Evolutionary conservation across 2,888 invertebrate genomes (phyloP).

Genomic region (Ernsta delagoae): DNA sequence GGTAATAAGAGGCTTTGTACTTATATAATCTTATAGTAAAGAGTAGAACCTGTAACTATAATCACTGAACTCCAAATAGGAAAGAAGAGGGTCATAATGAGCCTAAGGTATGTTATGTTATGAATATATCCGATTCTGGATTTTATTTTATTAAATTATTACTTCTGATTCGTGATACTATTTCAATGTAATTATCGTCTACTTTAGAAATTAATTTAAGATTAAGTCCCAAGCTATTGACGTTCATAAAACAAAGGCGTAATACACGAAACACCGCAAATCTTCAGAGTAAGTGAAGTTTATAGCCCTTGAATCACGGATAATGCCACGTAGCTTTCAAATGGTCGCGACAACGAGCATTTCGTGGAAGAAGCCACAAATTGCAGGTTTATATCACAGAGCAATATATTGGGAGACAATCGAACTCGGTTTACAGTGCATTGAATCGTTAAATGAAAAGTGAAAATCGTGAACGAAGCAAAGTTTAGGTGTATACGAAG

Average conservation of each 20-base stretch:
- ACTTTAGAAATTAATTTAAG: neutral
- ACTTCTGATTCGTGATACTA: no score
- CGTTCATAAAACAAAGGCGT: neutral
- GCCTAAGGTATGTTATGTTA: no score
- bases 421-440: constrained; percentile 11
- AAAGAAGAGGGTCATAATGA: no score
- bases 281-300: constrained; percentile 16
- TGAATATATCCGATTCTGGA: no score
- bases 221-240: neutral
- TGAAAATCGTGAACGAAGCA: constrained; percentile 1
- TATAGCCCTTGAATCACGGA: constrained; percentile 29
- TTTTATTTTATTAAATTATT: no score
- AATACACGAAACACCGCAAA: constrained; percentile 10
- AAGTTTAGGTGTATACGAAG: neutral
- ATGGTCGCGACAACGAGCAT: constrained; percentile 16
- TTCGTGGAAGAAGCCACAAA: constrained; percentile 22
- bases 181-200: no score
- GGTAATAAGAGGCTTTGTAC: neutral
- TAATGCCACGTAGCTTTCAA: constrained; percentile 14
- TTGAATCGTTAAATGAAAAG: constrained; percentile 3
- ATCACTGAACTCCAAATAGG: neutral
- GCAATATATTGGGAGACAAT: constrained; percentile 13
- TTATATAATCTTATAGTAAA: neutral
- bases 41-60: neutral
- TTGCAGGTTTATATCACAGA: constrained; percentile 25